phyloP scores from a whole-genome alignment of 2,797 vertebrate genomes.

The Schizopygopsis malacanthus region DNA sequence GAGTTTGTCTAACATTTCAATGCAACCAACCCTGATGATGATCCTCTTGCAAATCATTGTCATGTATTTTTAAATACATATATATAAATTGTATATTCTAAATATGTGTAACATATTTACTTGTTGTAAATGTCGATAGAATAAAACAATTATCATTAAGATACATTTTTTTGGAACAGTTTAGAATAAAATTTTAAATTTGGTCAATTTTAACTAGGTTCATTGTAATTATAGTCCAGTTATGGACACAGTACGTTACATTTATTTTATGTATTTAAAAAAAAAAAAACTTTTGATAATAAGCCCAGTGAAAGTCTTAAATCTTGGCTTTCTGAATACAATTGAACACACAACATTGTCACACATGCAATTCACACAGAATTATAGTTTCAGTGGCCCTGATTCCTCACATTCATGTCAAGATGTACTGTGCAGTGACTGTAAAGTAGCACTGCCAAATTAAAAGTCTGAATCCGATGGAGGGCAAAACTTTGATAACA shows the following conservation, averaged over 20 bases:
- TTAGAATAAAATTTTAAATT: not conserved
- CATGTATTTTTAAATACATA: not conserved
- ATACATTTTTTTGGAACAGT: not conserved
- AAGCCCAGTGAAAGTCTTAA: not conserved
- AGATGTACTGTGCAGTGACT: not conserved
- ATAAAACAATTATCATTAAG: too few relatives aligned
- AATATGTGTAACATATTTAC: not conserved
- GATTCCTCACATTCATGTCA: conserved; percentile 17
- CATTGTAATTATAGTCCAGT: too few relatives aligned
- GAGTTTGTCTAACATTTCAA: not conserved
- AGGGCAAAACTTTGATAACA: conserved; percentile 47
- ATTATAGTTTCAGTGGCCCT: not conserved
- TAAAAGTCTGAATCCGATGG: conserved; percentile 26
- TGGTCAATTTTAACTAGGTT: not conserved
- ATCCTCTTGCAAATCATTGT: not conserved
- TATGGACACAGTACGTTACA: not conserved
- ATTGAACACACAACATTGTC: not conserved
- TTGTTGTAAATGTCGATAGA: not conserved
- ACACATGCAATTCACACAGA: not conserved
- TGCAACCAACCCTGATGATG: too few relatives aligned
- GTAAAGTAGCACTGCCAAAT: conserved; percentile 32
- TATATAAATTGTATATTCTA: not conserved
- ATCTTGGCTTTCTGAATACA: not conserved
- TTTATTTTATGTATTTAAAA: not conserved
- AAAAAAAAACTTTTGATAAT: not conserved